Conservation (phyloP, 2,888 invertebrate species). For the Melinaea menophilus region DNA sequence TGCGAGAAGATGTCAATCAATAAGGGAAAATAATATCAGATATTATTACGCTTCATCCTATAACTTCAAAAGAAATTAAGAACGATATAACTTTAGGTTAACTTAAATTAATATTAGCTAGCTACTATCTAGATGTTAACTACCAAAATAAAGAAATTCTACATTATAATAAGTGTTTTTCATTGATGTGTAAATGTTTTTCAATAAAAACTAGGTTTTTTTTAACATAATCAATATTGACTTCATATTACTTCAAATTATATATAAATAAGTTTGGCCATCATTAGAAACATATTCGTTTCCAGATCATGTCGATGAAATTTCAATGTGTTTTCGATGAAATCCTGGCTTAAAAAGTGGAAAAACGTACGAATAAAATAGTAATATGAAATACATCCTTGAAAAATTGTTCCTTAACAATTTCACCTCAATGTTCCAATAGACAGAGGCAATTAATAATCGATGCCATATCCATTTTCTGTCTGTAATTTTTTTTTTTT, state of each 20-base stretch:
- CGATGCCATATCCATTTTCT: background rate
- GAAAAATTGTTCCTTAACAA: constrained; percentile 2
- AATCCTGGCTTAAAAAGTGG: too few species aligned
- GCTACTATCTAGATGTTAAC: constrained; percentile 42
- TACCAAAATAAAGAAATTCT: constrained; percentile 40
- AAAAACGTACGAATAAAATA: too few species aligned
- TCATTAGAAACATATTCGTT: too few species aligned
- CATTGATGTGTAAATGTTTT: background rate
- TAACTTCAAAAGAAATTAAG: constrained; percentile 30
- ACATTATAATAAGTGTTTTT: background rate
- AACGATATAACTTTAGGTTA: constrained; percentile 52
- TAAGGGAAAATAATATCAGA: too few species aligned
- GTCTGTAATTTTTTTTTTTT: background rate
- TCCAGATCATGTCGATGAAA: too few species aligned
- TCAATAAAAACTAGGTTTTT: too few species aligned
- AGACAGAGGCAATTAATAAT: background rate
- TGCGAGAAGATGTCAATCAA: too few species aligned
- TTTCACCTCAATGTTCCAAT: background rate
- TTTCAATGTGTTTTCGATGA: too few species aligned
- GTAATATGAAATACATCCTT: too few species aligned
- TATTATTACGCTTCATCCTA: constrained; percentile 14
- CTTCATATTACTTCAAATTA: too few species aligned
- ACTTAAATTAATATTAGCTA: constrained; percentile 46
- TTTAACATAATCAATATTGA: too few species aligned
- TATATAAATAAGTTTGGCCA: too few species aligned